Conservation (phyloP, 2,113 vertebrate genomes). For the Hyla sarda region DNA sequence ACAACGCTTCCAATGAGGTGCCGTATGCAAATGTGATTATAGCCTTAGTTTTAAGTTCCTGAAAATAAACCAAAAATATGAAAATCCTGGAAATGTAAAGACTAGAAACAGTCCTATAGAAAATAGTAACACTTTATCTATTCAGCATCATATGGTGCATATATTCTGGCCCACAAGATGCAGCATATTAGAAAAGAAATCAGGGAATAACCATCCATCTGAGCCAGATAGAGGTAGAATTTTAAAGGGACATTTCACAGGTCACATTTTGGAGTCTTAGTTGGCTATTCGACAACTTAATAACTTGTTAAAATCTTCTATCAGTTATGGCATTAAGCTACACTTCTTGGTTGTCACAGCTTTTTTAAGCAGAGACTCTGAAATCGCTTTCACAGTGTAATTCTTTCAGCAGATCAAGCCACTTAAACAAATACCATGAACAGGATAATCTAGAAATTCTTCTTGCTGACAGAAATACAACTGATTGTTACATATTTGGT, state of each 20-base stretch:
- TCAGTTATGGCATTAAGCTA: background rate
- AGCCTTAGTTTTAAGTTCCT: too few species aligned
- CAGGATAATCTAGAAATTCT: conserved; percentile 3
- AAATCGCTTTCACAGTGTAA: conserved; percentile 6
- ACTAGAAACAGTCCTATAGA: too few species aligned
- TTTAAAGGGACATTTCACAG: background rate
- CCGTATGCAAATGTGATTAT: too few species aligned
- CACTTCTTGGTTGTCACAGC: background rate
- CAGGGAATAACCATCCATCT: background rate
- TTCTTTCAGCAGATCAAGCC: conserved; percentile 40
- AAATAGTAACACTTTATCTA: background rate
- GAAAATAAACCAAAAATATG: too few species aligned
- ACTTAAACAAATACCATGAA: conserved; percentile 6
- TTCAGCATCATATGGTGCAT: background rate
- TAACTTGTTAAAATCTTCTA: background rate
- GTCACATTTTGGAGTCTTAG: background rate
- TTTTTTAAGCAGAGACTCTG: conserved; percentile 21
- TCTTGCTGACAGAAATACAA: background rate
- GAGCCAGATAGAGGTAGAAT: background rate
- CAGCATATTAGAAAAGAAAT: background rate
- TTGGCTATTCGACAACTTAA: background rate
- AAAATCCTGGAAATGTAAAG: too few species aligned
- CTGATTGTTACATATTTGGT: conserved; percentile 1
- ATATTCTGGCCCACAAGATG: background rate
- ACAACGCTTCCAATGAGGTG: too few species aligned